phyloP scores from a whole-genome alignment of 2,113 vertebrate species.

The Lepus europaeus region DNA sequence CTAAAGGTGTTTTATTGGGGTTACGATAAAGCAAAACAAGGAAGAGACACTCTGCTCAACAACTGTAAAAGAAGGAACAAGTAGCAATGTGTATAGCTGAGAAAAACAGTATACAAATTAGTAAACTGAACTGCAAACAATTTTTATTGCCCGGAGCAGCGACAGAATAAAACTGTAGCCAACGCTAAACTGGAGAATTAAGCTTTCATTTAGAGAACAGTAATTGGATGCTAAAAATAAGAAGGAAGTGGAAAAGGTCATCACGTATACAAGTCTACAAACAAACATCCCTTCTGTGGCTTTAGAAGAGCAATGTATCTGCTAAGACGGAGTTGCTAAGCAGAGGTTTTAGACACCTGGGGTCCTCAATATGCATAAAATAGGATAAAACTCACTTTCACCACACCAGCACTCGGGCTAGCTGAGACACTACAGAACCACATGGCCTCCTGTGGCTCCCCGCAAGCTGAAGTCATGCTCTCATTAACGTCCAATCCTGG shows the following conservation, averaged over 20 bases:
- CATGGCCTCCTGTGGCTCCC: neutral
- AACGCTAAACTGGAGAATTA: constrained; percentile 62
- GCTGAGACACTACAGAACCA: neutral
- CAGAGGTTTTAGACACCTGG: neutral
- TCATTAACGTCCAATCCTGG: neutral
- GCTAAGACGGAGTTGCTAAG: neutral
- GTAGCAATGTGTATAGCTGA: neutral
- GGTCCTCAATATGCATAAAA: too few species aligned
- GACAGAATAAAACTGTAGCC: constrained; percentile 35
- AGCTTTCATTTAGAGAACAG: constrained; percentile 57
- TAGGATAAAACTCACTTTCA: neutral
- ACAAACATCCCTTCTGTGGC: neutral
- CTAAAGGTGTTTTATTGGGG: constrained; percentile 37
- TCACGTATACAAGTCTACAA: constrained; percentile 15
- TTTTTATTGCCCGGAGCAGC: constrained; percentile 61
- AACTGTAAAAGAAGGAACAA: neutral
- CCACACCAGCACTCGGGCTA: neutral
- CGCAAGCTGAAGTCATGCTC: neutral
- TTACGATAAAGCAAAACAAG: neutral
- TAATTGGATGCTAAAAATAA: constrained; percentile 76
- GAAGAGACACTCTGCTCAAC: neutral
- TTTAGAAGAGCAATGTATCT: neutral
- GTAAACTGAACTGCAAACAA: constrained; percentile 59
- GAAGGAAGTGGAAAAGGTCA: constrained; percentile 75
- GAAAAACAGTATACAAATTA: constrained; percentile 47